Percentiles rank a stretch among this genome's conserved stretches.
These are phyloP conservation scores for Bufo bufo DNA, from an alignment of 2,113 vertebrate genomes.

Conservation along the genomic window DNA sequence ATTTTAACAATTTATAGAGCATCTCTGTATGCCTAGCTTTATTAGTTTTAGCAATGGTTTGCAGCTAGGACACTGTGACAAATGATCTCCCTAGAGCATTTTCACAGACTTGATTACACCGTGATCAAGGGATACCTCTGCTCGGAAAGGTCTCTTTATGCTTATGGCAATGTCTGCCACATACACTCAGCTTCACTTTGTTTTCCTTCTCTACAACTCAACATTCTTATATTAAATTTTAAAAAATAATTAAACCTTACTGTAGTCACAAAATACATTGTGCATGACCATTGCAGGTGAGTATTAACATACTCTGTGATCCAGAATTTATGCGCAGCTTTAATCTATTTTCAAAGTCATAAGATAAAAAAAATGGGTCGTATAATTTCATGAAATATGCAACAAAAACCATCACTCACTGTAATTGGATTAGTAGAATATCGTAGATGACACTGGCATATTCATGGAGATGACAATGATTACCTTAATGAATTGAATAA, in stretches of 20 bases:
- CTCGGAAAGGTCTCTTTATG: conserved; percentile 29
- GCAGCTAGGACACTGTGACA: conserved; percentile 8
- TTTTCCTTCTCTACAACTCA: not conserved
- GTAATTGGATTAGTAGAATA: not conserved
- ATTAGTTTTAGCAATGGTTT: conserved; percentile 19
- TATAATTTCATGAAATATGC: conserved; percentile 18
- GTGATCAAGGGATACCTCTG: conserved; percentile 23
- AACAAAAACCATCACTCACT: not conserved
- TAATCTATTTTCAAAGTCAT: not conserved
- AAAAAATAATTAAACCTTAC: not conserved
- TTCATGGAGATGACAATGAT: not conserved
- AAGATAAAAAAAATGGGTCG: not conserved
- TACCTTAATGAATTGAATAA: conserved; percentile 6
- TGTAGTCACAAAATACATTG: not conserved
- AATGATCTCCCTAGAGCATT: conserved; percentile 38
- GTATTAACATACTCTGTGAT: not conserved
- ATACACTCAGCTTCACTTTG: not conserved
- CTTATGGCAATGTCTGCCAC: conserved; percentile 34
- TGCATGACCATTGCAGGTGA: conserved; percentile 1
- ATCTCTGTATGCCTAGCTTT: not conserved
- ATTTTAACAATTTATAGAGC: not conserved
- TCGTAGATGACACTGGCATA: not conserved
- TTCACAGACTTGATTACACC: not conserved
- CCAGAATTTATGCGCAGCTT: not conserved
- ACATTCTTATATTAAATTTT: not conserved